These are phyloP conservation scores for Pogonomyrmex californicus DNA, from an alignment of 1,140 invertebrate species.

Conservation along the genomic window DNA sequence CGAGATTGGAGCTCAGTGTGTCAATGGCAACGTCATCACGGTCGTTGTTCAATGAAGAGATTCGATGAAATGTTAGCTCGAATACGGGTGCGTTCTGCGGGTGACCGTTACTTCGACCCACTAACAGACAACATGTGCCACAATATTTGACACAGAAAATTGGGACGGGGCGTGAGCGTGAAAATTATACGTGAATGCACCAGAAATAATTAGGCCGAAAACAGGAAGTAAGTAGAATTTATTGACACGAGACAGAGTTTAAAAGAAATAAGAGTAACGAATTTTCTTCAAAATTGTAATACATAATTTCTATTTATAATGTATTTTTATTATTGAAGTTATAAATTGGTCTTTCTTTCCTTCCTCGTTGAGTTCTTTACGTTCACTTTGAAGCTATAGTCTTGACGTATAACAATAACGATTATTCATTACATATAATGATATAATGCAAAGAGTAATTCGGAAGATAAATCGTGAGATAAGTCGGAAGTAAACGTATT, in stretches of 20 bases:
- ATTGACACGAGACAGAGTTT: not conserved
- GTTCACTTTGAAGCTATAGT: not conserved
- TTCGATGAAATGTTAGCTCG: slow-evolving; percentile 32
- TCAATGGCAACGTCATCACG: slow-evolving; percentile 31
- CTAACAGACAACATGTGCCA: not conserved
- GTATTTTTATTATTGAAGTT: not conserved
- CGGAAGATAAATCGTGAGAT: not conserved
- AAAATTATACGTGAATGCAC: not conserved
- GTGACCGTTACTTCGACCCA: slow-evolving; percentile 50
- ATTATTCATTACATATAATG: not conserved
- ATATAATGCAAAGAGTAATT: not conserved
- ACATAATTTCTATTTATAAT: not conserved
- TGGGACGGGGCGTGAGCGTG: not conserved
- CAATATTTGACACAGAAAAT: slow-evolving; percentile 13
- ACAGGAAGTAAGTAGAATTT: not conserved
- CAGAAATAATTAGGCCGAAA: not conserved
- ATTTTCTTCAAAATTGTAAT: not conserved
- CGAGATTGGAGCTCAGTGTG: slow-evolving; percentile 45
- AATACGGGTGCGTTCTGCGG: not conserved
- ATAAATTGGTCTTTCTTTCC: no score
- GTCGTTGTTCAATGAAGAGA: slow-evolving; percentile 11
- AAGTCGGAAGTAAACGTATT: not conserved
- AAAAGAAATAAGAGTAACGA: not conserved
- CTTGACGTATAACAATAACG: not conserved
- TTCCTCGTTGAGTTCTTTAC: no score